Evolutionary conservation across 2,888 invertebrate genomes (phyloP).

Genomic region (Apotomis betuletana): DNA sequence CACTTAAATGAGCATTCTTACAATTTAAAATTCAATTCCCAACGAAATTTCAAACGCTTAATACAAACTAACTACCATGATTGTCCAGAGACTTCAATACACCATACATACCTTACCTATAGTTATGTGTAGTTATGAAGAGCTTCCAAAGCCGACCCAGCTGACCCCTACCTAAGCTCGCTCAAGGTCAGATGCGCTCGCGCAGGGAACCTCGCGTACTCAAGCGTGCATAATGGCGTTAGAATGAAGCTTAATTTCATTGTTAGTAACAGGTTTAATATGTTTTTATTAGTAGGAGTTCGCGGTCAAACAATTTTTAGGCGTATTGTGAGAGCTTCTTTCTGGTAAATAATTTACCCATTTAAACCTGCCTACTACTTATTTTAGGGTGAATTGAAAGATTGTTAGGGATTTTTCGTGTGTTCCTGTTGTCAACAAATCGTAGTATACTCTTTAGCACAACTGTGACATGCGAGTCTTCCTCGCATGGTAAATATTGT

Average conservation of each 20-base stretch:
- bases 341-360: neutral
- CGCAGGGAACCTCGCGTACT: conserved; percentile 56
- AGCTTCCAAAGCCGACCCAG: conserved; percentile 36
- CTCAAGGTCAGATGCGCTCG: conserved; percentile 56
- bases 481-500: too few relatives aligned
- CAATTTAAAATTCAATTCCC: too few relatives aligned
- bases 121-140: conserved; percentile 7
- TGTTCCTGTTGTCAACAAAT: too few relatives aligned
- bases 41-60: neutral
- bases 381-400: too few relatives aligned
- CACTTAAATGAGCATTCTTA: too few relatives aligned
- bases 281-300: conserved; percentile 19
- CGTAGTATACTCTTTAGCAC: too few relatives aligned
- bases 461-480: too few relatives aligned
- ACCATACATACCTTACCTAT: neutral
- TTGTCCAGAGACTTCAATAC: conserved; percentile 25
- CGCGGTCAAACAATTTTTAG: conserved; percentile 5
- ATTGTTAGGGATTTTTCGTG: too few relatives aligned
- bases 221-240: conserved; percentile 48
- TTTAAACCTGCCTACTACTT: too few relatives aligned
- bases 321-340: neutral
- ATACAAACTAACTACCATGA: conserved; percentile 16
- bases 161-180: conserved; percentile 46
- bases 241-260: conserved; percentile 41
- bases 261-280: conserved; percentile 30